Evolutionary conservation across 2,113 vertebrate genomes (phyloP).

Genomic region (Bambusicola thoracicus): DNA sequence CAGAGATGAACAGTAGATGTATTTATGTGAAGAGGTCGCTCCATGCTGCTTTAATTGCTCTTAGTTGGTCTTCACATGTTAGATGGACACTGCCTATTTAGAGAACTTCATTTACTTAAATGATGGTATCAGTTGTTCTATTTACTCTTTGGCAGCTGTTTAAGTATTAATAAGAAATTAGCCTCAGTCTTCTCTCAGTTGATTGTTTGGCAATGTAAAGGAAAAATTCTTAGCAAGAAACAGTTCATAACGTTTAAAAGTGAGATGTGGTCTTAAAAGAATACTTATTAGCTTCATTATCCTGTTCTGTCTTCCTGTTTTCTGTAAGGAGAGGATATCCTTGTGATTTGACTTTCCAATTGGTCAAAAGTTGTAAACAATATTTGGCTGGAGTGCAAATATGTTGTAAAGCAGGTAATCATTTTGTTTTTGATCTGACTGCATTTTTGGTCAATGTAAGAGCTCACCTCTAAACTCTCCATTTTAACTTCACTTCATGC

Average conservation of each 20-base stretch:
- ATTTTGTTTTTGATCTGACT: not conserved
- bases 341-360: not conserved
- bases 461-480: not conserved
- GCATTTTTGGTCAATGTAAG: not conserved
- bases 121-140: not conserved
- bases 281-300: not conserved
- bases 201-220: not conserved
- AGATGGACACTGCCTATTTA: not conserved
- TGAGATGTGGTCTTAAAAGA: not conserved
- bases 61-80: not conserved
- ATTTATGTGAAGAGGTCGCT: not conserved
- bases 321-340: not conserved
- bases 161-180: not conserved
- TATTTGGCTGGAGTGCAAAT: fast-evolving
- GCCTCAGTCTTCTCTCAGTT: not conserved
- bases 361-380: not conserved
- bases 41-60: not conserved
- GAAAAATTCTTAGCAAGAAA: not conserved
- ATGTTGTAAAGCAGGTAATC: not conserved
- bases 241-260: not conserved
- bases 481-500: not conserved
- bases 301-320: not conserved
- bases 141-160: not conserved
- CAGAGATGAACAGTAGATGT: not conserved
- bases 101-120: not conserved